Base-by-base conservation (phyloP, 30 jellyfish, hydroid and myxozoan genomes). In the Aurelia aurita region DNA sequence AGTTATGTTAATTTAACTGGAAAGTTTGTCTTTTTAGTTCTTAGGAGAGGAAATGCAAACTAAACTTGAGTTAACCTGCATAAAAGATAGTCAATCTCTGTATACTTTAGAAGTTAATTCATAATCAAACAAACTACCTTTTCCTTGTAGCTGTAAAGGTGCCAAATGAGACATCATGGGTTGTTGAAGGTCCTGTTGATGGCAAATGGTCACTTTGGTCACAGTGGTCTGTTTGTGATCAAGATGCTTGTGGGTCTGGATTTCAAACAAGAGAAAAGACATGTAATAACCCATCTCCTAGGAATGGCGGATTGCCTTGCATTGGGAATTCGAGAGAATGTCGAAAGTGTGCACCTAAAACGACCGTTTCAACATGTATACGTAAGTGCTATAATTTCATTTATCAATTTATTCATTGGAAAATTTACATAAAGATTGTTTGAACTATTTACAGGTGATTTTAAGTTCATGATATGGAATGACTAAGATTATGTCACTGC, bases 261-360 rank as follows among this genome's bases (percentile, higher is more conserved):
- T 79, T 77, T 58, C 88, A 64, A 51, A 88, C 89, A 27, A 88
- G 96, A 49, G 77, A 49, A 45, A 64, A 91, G 27, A 7, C 72
- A 5, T 88, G 96, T 60, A 59, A 23, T 58, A 70, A 79, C 22
- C 96, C 96, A 18, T 12, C 25, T 14, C 89, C 91, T 16, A 69
- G 43, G n/a, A 78, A 79, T 67, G 96, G 96, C 5, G 96, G 96
- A 22, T 43, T 79, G 49, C 90, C 91, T 46, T 88, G 96, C 92
- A 47, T 61, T 31, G 96, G 96, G 28, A 45, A 60, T 23, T 10
- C 39, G 16, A 34, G 75, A 11, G 92, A 88, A 61, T 88, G 96
- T 85, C 29, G 81, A 34, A 83, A 83, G 53, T 83, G 93, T 72
- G 34, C 59, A 3, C 87, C 59, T n/a, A 83, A 69, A 21, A 59